These are phyloP conservation scores for Pristionchus exspectatus DNA, from an alignment of 2,888 invertebrate genomes.

Conservation along the genomic window DNA sequence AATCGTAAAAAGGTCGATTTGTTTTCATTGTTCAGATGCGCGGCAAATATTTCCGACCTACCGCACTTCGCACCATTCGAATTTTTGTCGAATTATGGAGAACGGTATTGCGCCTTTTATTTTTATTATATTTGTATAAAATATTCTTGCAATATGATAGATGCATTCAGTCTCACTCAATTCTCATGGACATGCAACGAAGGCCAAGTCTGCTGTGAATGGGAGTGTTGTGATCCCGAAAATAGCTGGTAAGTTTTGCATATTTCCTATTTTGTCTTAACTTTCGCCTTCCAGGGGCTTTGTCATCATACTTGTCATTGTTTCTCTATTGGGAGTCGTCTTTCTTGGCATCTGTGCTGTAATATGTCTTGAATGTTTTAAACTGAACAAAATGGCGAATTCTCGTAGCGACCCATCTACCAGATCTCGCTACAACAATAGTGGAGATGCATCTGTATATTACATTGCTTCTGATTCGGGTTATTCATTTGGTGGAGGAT, in stretches of 20 bases:
- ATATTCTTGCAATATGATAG: no score
- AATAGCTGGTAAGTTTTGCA: not conserved
- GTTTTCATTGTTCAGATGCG: not conserved
- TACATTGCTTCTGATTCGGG: no score
- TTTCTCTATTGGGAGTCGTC: not conserved
- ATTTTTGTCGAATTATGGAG: not conserved
- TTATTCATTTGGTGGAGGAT: no score
- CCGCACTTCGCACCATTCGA: not conserved
- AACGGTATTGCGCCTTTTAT: not conserved
- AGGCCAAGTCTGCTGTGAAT: not conserved
- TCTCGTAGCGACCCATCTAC: no score
- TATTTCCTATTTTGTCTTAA: not conserved
- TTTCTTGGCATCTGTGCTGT: no score
- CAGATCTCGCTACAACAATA: no score
- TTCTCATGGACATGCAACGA: not conserved
- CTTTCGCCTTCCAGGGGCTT: not conserved
- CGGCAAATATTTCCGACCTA: not conserved
- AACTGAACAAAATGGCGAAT: no score
- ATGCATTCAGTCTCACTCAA: not conserved
- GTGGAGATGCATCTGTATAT: no score
- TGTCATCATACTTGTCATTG: not conserved
- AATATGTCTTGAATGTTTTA: no score
- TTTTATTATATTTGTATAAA: no score
- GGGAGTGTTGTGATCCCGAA: constrained; percentile 12
- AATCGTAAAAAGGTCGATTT: not conserved